These are phyloP conservation scores for Phengaris arion DNA, from an alignment of 2,888 invertebrate species.

Conservation along the genomic window DNA sequence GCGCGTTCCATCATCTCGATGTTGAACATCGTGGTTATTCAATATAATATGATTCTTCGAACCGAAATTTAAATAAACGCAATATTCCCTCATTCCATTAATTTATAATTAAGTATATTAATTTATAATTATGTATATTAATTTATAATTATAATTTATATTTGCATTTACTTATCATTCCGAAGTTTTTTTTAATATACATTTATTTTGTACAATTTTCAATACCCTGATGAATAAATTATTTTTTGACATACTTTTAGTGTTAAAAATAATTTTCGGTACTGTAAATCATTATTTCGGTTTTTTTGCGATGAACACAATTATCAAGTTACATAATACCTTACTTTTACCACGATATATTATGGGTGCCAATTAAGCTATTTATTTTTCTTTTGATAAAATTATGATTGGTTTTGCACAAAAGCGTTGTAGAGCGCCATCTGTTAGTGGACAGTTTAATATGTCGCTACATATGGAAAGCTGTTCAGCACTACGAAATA, in stretches of 20 bases:
- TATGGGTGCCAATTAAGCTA: background rate
- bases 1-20: background rate
- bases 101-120: background rate
- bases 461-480: background rate
- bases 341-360: no score
- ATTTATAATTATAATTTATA: background rate
- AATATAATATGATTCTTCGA: constrained; percentile 3
- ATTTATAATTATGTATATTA: no score
- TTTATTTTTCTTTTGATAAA: background rate
- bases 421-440: background rate
- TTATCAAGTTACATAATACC: no score
- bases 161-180: background rate
- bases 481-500: no score
- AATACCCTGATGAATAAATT: background rate
- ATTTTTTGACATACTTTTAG: background rate
- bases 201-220: background rate
- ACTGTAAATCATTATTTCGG: no score
- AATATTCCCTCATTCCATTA: background rate
- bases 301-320: no score
- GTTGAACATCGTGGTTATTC: background rate
- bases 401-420: no score
- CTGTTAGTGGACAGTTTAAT: background rate
- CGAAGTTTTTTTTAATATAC: background rate
- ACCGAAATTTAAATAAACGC: background rate
- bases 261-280: background rate